Evolutionary conservation across 1,140 invertebrate species (phyloP), one percentile per base, ranked within the genome.

Genomic region (Nixonia krombeini): DNA sequence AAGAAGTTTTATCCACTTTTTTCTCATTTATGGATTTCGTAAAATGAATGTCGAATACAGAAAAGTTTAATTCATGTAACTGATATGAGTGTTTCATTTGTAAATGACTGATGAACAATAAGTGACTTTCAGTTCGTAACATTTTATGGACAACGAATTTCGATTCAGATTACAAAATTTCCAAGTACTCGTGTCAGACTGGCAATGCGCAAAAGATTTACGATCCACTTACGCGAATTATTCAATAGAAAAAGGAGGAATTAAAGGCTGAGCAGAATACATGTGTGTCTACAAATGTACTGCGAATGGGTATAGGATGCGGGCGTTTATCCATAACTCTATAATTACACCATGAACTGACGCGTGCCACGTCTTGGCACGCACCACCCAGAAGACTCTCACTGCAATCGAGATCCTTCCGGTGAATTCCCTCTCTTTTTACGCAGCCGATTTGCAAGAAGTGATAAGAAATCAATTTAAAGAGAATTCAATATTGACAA

Each of bases 321-420:
- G 61, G 41, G 42, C 33, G 61, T 65, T 65, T 65, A 65, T 65
- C 53, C 52, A 57, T 57, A 65, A 52, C 53, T 65, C 53, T 65
- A 57, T 65, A 65, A 65, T 65, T 65, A 57, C 47, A 52, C 42
- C 49, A 57, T 47, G 61, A 57, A 52, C 61, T 40, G 61, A 65
- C 61, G 61, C 52, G 61, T 57, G 61, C 61, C 51, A 10, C 17
- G 46, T 63, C 51, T 50, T 45, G 46, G 31, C n/a, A 15, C 21
- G 45, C 41, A 56, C 59, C 59, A 63, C 59, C 59, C 59, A 63
- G 51, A 13, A 63, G 59, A 56, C 38, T 50, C 51, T 63, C 40
- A 51, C 56, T 63, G 50, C 42, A 25, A 21, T 26, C 4, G 37
- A 47, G 42, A 53, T 47, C 38, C 38, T 35, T 18, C 25, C 25